Evolutionary conservation across 2,113 vertebrate species (phyloP).

Genomic region (Aix galericulata): DNA sequence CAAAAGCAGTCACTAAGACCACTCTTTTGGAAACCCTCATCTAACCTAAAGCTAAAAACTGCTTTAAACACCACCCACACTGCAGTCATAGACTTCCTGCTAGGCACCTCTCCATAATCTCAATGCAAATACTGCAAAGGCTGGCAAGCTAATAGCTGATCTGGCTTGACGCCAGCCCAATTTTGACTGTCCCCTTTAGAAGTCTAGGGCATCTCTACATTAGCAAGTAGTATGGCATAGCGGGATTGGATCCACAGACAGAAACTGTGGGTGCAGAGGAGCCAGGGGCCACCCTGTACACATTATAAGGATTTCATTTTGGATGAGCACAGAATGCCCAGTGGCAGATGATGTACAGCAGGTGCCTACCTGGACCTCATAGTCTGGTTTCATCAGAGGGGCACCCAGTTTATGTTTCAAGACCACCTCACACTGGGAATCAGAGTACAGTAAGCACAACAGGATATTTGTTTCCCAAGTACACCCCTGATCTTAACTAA

Average conservation of each 20-base stretch:
- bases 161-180: slow-evolving; percentile 29
- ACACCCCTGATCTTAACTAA: neutral
- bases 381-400: neutral
- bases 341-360: neutral
- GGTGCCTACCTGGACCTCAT: neutral
- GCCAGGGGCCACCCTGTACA: neutral
- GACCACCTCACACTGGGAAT: neutral
- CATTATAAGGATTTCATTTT: neutral
- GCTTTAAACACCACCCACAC: slow-evolving; percentile 12
- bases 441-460: neutral
- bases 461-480: neutral
- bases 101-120: slow-evolving; percentile 21
- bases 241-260: neutral
- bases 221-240: neutral
- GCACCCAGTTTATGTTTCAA: neutral
- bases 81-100: slow-evolving; percentile 50
- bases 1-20: neutral
- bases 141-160: slow-evolving; percentile 36
- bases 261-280: neutral
- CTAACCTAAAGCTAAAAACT: slow-evolving; percentile 51
- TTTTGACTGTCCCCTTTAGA: slow-evolving; percentile 21
- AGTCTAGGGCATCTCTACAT: slow-evolving; percentile 21
- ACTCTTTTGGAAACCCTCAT: neutral
- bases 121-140: slow-evolving; percentile 36
- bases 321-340: neutral